These are phyloP conservation scores for Melanotus villosus DNA, from an alignment of 2,888 invertebrate genomes.

Conservation along the genomic window DNA sequence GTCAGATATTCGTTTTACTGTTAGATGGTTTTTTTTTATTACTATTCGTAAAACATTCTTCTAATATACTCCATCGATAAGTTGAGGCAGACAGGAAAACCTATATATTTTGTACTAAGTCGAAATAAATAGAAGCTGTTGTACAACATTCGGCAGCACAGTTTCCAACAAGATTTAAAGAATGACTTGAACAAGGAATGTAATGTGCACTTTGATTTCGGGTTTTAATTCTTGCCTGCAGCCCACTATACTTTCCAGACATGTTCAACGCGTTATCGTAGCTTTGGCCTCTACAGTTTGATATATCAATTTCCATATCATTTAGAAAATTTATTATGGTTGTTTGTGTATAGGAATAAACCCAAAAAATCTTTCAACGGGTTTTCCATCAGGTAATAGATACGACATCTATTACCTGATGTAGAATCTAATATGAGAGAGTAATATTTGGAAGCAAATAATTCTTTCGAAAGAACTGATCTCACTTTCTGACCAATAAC, in stretches of 20 bases:
- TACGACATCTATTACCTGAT: no score
- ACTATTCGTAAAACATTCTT: background rate
- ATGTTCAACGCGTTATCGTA: conserved; percentile 3
- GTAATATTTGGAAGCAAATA: no score
- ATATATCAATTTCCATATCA: background rate
- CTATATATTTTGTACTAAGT: background rate
- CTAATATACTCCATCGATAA: background rate
- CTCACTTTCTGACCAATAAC: no score
- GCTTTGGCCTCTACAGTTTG: background rate
- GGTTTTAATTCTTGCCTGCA: background rate
- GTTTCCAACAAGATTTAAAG: conserved; percentile 22
- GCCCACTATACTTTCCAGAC: conserved; percentile 1
- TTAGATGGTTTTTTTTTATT: background rate
- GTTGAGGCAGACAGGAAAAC: conserved; percentile 1
- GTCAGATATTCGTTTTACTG: background rate
- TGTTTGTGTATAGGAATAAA: no score
- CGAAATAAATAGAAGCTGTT: background rate
- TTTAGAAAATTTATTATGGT: background rate
- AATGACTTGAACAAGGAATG: conserved; percentile 13
- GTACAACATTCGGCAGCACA: conserved; percentile 19
- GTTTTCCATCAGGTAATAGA: no score
- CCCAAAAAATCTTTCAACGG: no score
- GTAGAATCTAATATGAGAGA: no score
- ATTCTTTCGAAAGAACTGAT: no score
- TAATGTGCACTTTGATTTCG: background rate